Percentiles rank a stretch among this genome's conserved stretches.
These are phyloP conservation scores for Araneus ventricosus DNA, from an alignment of 1,140 invertebrate genomes.

Conservation along the genomic window DNA sequence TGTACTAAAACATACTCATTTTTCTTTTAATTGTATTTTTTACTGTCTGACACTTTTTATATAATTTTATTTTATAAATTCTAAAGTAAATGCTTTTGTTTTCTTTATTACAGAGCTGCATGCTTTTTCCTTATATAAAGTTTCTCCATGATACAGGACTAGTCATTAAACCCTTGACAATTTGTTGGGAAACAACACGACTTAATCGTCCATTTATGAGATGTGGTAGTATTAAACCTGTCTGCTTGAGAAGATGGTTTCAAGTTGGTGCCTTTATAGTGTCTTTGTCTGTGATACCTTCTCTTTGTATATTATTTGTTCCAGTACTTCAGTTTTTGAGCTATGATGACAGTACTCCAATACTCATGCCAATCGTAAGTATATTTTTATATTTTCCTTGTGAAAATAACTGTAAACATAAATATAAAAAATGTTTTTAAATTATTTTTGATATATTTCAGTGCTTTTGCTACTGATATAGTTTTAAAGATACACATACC, in stretches of 20 bases:
- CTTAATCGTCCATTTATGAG: neutral
- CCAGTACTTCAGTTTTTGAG: neutral
- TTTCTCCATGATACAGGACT: constrained; percentile 24
- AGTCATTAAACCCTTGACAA: neutral
- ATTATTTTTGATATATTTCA: neutral
- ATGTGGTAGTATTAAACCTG: neutral
- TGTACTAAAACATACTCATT: no score
- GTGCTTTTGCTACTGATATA: neutral
- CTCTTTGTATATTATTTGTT: neutral
- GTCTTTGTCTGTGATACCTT: neutral
- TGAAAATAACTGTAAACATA: no score
- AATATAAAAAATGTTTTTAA: no score
- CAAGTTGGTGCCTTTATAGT: constrained; percentile 3
- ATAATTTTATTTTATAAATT: no score
- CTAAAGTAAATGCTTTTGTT: no score
- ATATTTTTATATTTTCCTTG: neutral
- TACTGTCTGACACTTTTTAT: no score
- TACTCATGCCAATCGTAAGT: constrained; percentile 3
- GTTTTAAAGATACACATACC: neutral
- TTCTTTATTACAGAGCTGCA: neutral
- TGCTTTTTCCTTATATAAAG: constrained; percentile 33
- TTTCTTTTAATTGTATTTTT: no score
- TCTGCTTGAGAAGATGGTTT: constrained; percentile 36
- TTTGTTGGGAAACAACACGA: neutral
- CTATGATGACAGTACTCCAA: neutral